A percentile compares a stretch with the other conserved stretches of the same genome.
Evolutionary conservation across 1,140 invertebrate genomes (phyloP).

Genomic region (Gonatopus flavifemur): DNA sequence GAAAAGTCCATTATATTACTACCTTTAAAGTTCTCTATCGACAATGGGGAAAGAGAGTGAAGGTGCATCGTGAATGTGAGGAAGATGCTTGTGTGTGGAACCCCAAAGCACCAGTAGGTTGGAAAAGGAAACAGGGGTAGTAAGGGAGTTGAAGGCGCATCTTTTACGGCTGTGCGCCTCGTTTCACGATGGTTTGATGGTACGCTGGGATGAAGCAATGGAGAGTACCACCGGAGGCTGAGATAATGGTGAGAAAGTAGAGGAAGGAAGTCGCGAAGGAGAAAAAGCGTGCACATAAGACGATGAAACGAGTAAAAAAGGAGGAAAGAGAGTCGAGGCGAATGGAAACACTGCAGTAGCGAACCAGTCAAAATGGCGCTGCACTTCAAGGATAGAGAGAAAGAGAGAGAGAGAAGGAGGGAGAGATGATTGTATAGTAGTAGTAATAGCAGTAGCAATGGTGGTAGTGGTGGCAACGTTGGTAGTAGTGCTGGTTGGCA

Average conservation of each 20-base stretch:
- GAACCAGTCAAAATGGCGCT: not conserved
- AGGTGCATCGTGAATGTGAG: constrained; percentile 10
- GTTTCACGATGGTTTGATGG: constrained; percentile 27
- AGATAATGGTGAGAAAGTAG: constrained; percentile 8
- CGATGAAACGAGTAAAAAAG: no score
- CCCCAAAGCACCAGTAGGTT: no score
- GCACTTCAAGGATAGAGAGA: not conserved
- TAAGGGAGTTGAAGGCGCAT: not conserved
- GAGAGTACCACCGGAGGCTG: constrained; percentile 8
- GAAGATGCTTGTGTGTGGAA: not conserved
- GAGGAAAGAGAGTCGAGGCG: no score
- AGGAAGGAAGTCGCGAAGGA: not conserved
- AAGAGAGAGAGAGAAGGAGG: not conserved
- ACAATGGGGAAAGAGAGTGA: constrained; percentile 17
- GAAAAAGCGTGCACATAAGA: no score
- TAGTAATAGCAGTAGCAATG: no score
- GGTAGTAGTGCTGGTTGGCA: no score
- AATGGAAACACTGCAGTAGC: not conserved
- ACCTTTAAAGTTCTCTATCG: constrained; percentile 22
- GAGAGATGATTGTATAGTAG: no score
- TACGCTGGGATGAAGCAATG: constrained; percentile 22
- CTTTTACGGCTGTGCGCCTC: constrained; percentile 23
- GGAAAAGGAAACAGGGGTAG: not conserved
- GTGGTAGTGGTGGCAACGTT: no score
- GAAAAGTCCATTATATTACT: no score